Conservation (phyloP, 2,113 vertebrate genomes). For the Sander lucioperca region DNA sequence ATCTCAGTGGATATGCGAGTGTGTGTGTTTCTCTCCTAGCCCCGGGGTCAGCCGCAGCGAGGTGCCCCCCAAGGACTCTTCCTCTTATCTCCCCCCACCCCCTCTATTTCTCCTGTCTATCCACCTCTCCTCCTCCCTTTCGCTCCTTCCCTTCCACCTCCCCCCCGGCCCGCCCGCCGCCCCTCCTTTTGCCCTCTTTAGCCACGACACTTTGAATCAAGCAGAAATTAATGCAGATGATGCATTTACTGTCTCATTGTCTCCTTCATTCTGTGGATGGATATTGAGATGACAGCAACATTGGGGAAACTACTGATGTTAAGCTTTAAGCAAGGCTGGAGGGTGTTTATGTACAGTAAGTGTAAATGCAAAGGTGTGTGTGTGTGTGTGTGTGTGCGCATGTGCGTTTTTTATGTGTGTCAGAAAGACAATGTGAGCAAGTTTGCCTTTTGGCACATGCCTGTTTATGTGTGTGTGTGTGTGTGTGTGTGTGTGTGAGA, state of each 20-base stretch:
- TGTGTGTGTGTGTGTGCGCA: constrained; percentile 3
- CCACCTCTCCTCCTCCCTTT: constrained; percentile 32
- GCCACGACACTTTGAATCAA: constrained; percentile 78
- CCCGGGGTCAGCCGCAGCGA: constrained; percentile 46
- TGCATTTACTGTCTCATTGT: constrained; percentile 75
- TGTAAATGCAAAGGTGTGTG: constrained; percentile 23
- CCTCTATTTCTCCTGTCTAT: constrained; percentile 38
- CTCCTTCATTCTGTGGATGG: constrained; percentile 53
- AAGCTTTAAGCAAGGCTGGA: constrained; percentile 60
- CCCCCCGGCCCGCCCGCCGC: constrained; percentile 1
- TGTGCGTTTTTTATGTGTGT: background rate
- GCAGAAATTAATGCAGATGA: constrained; percentile 77
- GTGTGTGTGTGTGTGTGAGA: background rate
- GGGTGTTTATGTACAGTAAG: constrained; percentile 51
- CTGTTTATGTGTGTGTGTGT: background rate
- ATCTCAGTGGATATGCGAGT: constrained; percentile 57
- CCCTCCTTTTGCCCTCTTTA: constrained; percentile 80
- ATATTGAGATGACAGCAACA: constrained; percentile 63
- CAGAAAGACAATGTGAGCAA: constrained; percentile 2
- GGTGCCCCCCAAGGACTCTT: constrained; percentile 55
- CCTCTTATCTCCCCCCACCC: constrained; percentile 12
- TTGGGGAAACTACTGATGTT: constrained; percentile 52
- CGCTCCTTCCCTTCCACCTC: background rate
- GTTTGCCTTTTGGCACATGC: constrained; percentile 22
- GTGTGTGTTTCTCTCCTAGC: constrained; percentile 51